Evolutionary conservation across 2,888 invertebrate species (phyloP).

Genomic region (Aspidiotus rigidus): DNA sequence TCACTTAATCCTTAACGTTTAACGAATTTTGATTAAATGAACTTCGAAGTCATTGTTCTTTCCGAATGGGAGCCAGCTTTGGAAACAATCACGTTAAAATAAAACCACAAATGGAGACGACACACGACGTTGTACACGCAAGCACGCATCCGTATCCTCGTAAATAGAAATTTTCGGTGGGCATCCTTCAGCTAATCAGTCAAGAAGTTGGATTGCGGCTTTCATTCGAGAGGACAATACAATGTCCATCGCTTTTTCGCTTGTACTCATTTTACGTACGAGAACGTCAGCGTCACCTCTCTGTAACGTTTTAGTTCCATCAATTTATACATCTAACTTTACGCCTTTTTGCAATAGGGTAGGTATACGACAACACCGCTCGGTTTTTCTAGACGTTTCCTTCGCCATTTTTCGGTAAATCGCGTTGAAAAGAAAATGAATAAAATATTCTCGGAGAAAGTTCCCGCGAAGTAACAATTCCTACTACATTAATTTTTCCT

Average conservation of each 20-base stretch:
- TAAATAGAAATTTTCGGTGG: conserved; percentile 22
- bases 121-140: too few relatives aligned
- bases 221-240: conserved; percentile 28
- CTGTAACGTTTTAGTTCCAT: conserved; percentile 8
- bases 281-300: conserved; percentile 15
- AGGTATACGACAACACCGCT: too few relatives aligned
- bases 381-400: background rate
- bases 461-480: background rate
- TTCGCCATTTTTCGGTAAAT: conserved; percentile 5
- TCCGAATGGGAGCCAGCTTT: too few relatives aligned
- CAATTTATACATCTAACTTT: conserved; percentile 25
- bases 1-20: too few relatives aligned
- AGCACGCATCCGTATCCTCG: conserved; percentile 10
- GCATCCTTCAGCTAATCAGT: conserved; percentile 29
- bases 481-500: background rate
- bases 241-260: conserved; percentile 16
- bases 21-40: too few relatives aligned
- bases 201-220: conserved; percentile 32
- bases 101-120: too few relatives aligned
- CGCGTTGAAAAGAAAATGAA: conserved; percentile 30
- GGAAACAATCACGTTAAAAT: too few relatives aligned
- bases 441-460: conserved; percentile 20
- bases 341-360: background rate
- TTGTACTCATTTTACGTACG: background rate
- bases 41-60: too few relatives aligned